Percentiles rank a stretch among this genome's conserved stretches.
phyloP scores from a whole-genome alignment of 2,888 invertebrate genomes.

The Pristionchus fissidentatus region DNA sequence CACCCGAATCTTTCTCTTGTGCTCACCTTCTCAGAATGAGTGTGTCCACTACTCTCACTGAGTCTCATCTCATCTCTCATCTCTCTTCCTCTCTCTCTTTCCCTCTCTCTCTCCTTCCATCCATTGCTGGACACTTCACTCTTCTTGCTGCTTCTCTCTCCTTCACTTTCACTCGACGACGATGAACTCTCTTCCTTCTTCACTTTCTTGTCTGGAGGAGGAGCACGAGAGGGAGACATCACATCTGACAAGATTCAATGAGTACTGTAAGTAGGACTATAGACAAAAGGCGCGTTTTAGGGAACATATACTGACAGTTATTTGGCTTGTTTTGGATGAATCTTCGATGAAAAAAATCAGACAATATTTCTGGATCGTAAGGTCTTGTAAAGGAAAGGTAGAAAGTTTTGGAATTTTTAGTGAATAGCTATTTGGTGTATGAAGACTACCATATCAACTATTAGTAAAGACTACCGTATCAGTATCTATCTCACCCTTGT shows the following conservation, averaged over 20 bases:
- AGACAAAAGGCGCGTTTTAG: not conserved
- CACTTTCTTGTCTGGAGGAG: conserved; percentile 16
- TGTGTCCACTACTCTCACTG: not conserved
- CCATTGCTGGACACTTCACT: not conserved
- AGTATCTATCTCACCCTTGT: not conserved
- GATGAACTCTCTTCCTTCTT: conserved; percentile 24
- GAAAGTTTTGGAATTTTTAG: no score
- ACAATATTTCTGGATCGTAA: not conserved
- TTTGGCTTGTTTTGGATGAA: no score
- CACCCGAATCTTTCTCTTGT: no score
- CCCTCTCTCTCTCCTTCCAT: not conserved
- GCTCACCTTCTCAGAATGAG: conserved; percentile 31
- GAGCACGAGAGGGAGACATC: not conserved
- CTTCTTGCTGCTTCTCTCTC: conserved; percentile 41
- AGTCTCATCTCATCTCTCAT: no score
- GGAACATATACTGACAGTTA: not conserved
- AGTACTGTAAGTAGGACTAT: not conserved
- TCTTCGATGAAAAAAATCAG: not conserved
- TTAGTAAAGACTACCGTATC: not conserved
- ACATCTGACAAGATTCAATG: not conserved
- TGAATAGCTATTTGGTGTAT: no score
- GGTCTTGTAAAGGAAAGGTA: no score
- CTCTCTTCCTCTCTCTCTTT: no score
- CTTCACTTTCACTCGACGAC: not conserved
- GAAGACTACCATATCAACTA: not conserved